Percentiles rank a stretch among this genome's conserved stretches.
Conservation (phyloP, 2,888 invertebrate genomes). For the Acholoe squamosa region DNA sequence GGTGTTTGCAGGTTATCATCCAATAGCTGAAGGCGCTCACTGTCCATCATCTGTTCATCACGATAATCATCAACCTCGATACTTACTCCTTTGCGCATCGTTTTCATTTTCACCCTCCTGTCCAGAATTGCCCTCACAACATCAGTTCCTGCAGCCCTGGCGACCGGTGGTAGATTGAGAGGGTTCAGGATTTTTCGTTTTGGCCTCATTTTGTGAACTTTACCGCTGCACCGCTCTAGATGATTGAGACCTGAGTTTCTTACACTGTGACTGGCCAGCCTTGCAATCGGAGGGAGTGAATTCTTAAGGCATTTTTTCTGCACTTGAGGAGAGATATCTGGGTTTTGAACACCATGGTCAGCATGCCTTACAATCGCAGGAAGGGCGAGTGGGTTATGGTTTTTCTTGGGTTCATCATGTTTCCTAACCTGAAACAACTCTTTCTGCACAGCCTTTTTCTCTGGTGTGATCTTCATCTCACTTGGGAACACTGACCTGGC, state of each 20-base stretch:
- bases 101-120: background rate
- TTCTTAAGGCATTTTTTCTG: too few relatives aligned
- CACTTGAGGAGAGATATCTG: background rate
- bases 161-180: background rate
- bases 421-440: background rate
- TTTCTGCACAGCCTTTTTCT: background rate
- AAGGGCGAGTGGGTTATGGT: background rate
- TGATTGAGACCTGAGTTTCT: too few relatives aligned
- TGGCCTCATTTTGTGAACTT: background rate
- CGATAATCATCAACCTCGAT: background rate
- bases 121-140: background rate
- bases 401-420: background rate
- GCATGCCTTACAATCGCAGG: background rate
- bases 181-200: background rate
- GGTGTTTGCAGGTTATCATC: background rate
- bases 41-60: background rate
- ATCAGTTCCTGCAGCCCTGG: background rate
- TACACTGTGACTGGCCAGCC: background rate
- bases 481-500: background rate
- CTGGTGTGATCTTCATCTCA: background rate
- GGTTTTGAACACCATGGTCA: too few relatives aligned
- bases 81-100: background rate
- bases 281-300: background rate
- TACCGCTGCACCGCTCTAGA: too few relatives aligned
- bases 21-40: background rate